These are phyloP conservation scores for Aphidius gifuensis DNA, from an alignment of 1,140 invertebrate genomes.

Conservation along the genomic window DNA sequence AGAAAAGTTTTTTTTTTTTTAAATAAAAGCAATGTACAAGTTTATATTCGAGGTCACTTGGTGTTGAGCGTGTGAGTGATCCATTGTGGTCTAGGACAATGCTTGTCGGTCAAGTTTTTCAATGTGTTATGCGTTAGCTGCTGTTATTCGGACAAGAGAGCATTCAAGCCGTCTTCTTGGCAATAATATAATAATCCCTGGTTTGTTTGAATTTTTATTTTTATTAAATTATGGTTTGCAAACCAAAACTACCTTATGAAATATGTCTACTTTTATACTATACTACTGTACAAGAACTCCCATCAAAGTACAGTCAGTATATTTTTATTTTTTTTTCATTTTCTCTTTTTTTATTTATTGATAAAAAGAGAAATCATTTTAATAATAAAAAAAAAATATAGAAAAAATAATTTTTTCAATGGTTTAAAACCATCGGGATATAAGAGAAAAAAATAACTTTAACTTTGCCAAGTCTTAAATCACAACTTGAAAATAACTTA, in stretches of 20 bases:
- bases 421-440: background rate
- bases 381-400: too few species aligned
- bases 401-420: too few species aligned
- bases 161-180: background rate
- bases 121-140: constrained; percentile 13
- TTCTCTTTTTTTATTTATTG: too few species aligned
- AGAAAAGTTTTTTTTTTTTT: too few species aligned
- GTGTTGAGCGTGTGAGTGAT: constrained; percentile 7
- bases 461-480: constrained; percentile 1
- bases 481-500: background rate
- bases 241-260: too few species aligned
- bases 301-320: too few species aligned
- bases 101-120: constrained; percentile 4
- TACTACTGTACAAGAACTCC: too few species aligned
- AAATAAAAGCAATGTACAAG: background rate
- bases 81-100: constrained; percentile 5
- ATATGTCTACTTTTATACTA: too few species aligned
- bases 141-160: constrained; percentile 14
- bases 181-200: background rate
- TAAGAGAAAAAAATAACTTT: background rate
- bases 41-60: constrained; percentile 7
- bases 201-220: background rate
- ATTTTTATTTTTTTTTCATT: too few species aligned
- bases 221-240: background rate
- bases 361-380: too few species aligned